Conservation (phyloP, 2,797 vertebrate species). For the Molossus molossus region DNA sequence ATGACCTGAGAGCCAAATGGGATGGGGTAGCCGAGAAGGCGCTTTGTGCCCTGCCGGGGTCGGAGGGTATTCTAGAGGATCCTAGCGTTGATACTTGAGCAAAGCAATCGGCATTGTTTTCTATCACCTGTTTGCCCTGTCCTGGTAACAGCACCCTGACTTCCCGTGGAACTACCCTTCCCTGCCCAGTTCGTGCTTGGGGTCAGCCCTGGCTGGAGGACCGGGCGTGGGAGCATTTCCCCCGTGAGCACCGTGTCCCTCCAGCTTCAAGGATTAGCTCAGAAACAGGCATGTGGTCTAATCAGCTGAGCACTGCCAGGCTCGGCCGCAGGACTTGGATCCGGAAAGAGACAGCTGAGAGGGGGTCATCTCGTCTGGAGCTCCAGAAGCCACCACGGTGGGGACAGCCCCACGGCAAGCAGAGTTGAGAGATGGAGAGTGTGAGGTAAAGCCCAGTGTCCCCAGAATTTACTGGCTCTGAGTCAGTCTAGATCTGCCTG, state of each 20-base stretch:
- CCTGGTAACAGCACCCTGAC: not conserved
- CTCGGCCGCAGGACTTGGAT: not conserved
- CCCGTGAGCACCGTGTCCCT: rapidly evolving
- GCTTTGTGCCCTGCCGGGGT: not conserved
- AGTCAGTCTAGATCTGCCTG: not conserved
- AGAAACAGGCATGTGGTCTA: rapidly evolving
- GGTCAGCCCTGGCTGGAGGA: not conserved
- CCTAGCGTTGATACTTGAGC: not conserved
- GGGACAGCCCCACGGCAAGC: not conserved
- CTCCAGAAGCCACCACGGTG: not conserved
- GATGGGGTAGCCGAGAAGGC: not conserved
- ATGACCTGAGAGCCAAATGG: not conserved
- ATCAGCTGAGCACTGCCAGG: not conserved
- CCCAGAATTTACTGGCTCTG: not conserved
- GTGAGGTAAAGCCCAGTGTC: not conserved
- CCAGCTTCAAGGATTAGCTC: not conserved
- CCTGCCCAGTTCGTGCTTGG: not conserved
- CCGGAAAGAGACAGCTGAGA: not conserved
- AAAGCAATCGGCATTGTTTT: not conserved
- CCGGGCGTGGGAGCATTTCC: too few species aligned
- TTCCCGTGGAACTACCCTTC: not conserved
- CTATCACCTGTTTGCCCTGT: not conserved
- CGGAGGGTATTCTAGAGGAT: not conserved
- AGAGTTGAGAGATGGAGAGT: not conserved
- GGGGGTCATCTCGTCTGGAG: rapidly evolving